Base-by-base conservation (phyloP, 2,888 invertebrate genomes). In the Oegoconia quadripuncta region DNA sequence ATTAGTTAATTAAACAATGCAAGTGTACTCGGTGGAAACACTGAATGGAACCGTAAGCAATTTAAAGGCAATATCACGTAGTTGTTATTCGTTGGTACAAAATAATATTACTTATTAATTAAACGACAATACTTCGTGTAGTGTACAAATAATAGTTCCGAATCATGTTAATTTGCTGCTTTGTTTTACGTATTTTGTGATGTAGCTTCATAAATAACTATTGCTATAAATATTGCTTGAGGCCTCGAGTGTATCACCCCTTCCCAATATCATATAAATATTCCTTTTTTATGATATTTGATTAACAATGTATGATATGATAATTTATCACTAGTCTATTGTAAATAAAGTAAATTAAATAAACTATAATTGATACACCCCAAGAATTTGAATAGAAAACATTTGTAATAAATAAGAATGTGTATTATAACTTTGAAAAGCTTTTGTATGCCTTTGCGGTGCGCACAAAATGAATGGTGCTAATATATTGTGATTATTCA, bases 241-340 rank as follows among this genome's bases (percentile, higher is more conserved):
- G 63, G 67, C 76, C 67, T 65, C 74, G 80, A 81, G 81, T 81
- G 81, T 74, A 55, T 73, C 80, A 69, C 75, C 82, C 80, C 43
- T 27, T 53, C 49, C 27, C 47, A 50, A 17, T 41, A 34, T 30
- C 20, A 49, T 42, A 30, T 42, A 45, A 39, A 37, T 33, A 44
- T 39, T 37, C 42, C 44, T 34, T 29, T 28, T 11, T 9, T 32
- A 26, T 32, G 17, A 12, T 39, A 39, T 39, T 37, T 35, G 34
- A 20, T 23, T 35, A 18, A 27, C 14, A 26, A 34, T 32, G 33
- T 23, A 27, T 8, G 14, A n/a, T 37, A 11, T 40, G 11, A 22
- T 8, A 36, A n/a, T n/a, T 39, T 46, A 20, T 47, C 44, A 54
- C 52, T 55, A 55, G 54, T 59, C 49, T 47, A 50, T 51, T 59